phyloP scores from a whole-genome alignment of 1,140 invertebrate species.

The Cryptotermes secundus region DNA sequence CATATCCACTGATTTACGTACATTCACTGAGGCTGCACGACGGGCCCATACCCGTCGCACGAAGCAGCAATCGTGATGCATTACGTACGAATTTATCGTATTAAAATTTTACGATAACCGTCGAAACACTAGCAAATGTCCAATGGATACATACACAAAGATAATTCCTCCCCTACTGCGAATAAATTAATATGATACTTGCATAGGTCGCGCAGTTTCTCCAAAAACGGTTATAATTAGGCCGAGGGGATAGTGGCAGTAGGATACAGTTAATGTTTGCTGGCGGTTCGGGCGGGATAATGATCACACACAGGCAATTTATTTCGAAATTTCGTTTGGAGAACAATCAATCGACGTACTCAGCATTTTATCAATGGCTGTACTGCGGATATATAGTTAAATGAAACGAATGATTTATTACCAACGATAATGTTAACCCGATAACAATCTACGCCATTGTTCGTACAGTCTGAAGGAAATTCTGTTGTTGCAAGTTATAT shows the following conservation, averaged over 20 bases:
- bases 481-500: not conserved
- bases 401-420: conserved; percentile 23
- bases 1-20: not conserved
- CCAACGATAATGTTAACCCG: conserved; percentile 12
- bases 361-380: conserved; percentile 16
- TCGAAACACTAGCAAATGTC: not conserved
- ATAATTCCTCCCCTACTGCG: not conserved
- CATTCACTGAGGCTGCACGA: not conserved
- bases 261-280: not conserved
- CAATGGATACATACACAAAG: conserved; percentile 7
- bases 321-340: not conserved
- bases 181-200: not conserved
- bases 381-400: not conserved
- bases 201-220: not conserved
- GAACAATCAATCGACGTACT: conserved; percentile 15
- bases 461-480: not conserved
- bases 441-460: conserved; percentile 13
- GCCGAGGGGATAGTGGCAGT: not conserved
- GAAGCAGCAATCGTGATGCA: not conserved
- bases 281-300: conserved; percentile 19
- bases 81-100: not conserved
- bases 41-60: not conserved
- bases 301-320: conserved; percentile 25
- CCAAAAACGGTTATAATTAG: not conserved
- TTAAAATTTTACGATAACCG: not conserved